Evolutionary conservation across 2,888 invertebrate species (phyloP).

Genomic region (Alcis repandata): DNA sequence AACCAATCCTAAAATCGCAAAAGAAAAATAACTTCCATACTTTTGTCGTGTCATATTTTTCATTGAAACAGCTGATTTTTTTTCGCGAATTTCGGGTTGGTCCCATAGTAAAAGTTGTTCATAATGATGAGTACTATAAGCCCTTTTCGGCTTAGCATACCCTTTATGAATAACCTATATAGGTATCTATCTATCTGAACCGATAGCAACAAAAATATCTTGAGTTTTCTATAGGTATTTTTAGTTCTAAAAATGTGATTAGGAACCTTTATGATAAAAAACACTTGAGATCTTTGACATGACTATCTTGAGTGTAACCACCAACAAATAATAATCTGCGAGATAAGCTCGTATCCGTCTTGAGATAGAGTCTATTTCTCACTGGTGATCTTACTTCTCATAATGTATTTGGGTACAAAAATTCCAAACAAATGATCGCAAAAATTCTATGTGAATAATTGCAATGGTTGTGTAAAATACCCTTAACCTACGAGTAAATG

Average conservation of each 20-base stretch:
- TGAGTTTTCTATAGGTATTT: neutral
- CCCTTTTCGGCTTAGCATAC: no score
- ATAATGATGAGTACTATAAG: no score
- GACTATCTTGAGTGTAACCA: slow-evolving; percentile 1
- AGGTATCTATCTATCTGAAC: neutral
- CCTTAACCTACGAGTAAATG: neutral
- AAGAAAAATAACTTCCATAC: no score
- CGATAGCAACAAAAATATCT: neutral
- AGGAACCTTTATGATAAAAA: neutral
- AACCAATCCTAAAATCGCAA: no score
- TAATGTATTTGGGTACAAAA: neutral
- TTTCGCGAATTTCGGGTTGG: no score
- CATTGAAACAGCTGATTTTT: no score
- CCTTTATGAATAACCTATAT: no score
- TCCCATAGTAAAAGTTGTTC: no score
- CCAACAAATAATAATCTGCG: neutral
- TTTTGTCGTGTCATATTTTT: no score
- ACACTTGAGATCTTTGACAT: neutral
- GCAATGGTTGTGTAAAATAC: neutral
- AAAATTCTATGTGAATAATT: neutral
- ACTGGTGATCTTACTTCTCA: no score
- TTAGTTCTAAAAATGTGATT: neutral
- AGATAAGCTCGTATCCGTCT: neutral
- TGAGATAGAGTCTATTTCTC: no score
- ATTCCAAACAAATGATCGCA: neutral